Evolutionary conservation across 2,113 vertebrate species (phyloP), one percentile per base, ranked within the genome.

Genomic region (Rallus limicola): DNA sequence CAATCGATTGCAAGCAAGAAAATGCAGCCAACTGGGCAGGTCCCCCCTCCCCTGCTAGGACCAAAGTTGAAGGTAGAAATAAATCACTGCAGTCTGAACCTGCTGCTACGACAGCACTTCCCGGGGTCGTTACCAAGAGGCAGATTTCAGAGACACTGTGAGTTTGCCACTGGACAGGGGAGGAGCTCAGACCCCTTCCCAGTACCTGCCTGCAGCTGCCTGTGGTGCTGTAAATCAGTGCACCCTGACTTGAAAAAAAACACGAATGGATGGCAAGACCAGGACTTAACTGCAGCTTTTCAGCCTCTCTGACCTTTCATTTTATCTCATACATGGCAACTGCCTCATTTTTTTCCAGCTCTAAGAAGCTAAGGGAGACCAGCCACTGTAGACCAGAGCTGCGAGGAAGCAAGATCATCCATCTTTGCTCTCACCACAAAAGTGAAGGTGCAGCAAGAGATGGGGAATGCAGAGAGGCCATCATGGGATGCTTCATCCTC

Each of bases 71-170:
- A 88, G 63, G 70, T 3, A 31, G 87, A 81, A 91, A 92, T 84
- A 90, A 89, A 95, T 79, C 3, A 0, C 75, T 0, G 4, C 55
- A 65, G 85, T 17, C 31, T 53, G 44, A 90, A 85, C 76, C 68
- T 69, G 80, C 95, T 88, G 90, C 80, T 76, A 40, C 83, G 5
- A 10, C 93, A 93, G 86, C 67, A 31, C 76, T 86, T 88, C 48
- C 42, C 38, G 3, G 80, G 63, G 40, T 70, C 9, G 0, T 55
- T 84, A 29, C 13, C 3, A 4, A 75, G 55, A 80, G 44, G 19
- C 71, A 50, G 59, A 34, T 55, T 91, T 74, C 0, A 0, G 80
- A 90, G 42, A 63, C 0, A 0, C 63, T 0, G 1, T 1, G 2
- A 0, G 0, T 84, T 68, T 64, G 59, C 59, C 4, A 1, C 50